These are phyloP conservation scores for Oryzias melastigma DNA, from an alignment of 2,113 vertebrate genomes.

Conservation along the genomic window DNA sequence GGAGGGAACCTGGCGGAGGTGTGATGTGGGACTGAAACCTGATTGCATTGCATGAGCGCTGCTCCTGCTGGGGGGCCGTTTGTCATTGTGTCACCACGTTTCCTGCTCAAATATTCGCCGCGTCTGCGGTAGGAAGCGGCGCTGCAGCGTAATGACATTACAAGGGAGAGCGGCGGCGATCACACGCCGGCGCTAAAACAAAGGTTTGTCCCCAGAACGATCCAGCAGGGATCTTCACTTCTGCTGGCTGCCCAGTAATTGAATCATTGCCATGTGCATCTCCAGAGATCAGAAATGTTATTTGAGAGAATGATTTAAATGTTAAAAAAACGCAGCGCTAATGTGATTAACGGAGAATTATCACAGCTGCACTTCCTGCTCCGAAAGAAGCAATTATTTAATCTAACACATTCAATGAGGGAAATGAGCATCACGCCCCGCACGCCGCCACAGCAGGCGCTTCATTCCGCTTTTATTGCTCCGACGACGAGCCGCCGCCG, in stretches of 20 bases:
- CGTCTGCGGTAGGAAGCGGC: conserved; percentile 25
- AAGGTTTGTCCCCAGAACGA: conserved; percentile 31
- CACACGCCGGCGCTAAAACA: conserved; percentile 27
- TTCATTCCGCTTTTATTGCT: conserved; percentile 30
- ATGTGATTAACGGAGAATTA: conserved; percentile 79
- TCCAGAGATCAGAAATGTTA: conserved; percentile 74
- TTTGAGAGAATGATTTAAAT: conserved; percentile 78
- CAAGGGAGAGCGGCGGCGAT: conserved; percentile 29
- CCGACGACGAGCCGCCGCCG: conserved; percentile 12
- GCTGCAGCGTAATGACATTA: conserved; percentile 15
- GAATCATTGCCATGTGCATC: conserved; percentile 73
- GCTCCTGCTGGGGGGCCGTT: conserved; percentile 28
- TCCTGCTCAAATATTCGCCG: conserved; percentile 40
- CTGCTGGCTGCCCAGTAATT: conserved; percentile 56
- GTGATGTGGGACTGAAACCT: conserved; percentile 42
- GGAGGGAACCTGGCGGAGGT: conserved; percentile 52
- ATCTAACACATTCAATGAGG: conserved; percentile 77
- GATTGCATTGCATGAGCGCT: conserved; percentile 40
- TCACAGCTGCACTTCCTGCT: conserved; percentile 78
- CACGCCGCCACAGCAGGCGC: conserved; percentile 59
- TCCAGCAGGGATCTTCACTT: conserved; percentile 9
- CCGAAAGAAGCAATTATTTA: conserved; percentile 76
- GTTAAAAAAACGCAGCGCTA: conserved; percentile 71
- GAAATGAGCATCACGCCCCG: conserved; percentile 71
- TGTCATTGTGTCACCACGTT: conserved; percentile 51